Percentiles rank a stretch among this genome's conserved stretches.
Evolutionary conservation across 1,140 invertebrate species (phyloP).

Genomic region (Drosophila littoralis): DNA sequence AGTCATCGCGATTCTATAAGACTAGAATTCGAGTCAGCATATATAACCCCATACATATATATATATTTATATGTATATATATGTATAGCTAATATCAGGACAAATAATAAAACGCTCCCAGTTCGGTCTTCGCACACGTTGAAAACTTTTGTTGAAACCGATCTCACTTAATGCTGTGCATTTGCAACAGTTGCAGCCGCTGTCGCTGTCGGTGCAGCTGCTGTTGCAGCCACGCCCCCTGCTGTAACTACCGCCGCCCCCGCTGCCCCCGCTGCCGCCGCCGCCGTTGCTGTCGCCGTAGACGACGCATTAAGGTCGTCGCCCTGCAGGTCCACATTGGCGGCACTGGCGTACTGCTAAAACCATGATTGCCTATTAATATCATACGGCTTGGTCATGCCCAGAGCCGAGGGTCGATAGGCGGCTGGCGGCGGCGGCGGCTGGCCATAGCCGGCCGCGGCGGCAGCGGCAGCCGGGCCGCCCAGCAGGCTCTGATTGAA

Average conservation of each 20-base stretch:
- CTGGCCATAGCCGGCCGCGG: slow-evolving; percentile 85
- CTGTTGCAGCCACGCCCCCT: slow-evolving; percentile 7
- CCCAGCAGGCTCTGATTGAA: slow-evolving; percentile 86
- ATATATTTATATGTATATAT: background rate
- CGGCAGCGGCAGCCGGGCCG: slow-evolving; percentile 83
- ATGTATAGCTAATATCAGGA: slow-evolving; percentile 24
- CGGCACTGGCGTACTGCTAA: slow-evolving; percentile 84
- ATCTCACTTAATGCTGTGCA: slow-evolving; percentile 18
- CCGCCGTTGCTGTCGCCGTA: slow-evolving; percentile 31
- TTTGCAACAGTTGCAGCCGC: slow-evolving; percentile 2
- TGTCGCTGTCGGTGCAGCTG: background rate
- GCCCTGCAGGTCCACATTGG: slow-evolving; percentile 77
- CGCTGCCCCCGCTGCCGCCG: slow-evolving; percentile 11
- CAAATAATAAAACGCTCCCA: slow-evolving; percentile 12
- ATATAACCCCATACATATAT: slow-evolving; percentile 19
- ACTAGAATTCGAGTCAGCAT: slow-evolving; percentile 73
- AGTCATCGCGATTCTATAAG: slow-evolving; percentile 32
- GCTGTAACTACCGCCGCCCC: slow-evolving; percentile 3
- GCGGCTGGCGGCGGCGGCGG: slow-evolving; percentile 86
- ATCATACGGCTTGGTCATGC: slow-evolving; percentile 89
- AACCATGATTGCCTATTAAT: slow-evolving; percentile 82
- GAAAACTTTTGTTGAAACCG: slow-evolving; percentile 20
- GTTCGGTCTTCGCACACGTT: slow-evolving; percentile 8
- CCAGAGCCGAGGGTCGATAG: slow-evolving; percentile 86
- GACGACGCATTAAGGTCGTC: slow-evolving; percentile 70